phyloP scores from a whole-genome alignment of 2,797 vertebrate species.

The Gouania willdenowi region DNA sequence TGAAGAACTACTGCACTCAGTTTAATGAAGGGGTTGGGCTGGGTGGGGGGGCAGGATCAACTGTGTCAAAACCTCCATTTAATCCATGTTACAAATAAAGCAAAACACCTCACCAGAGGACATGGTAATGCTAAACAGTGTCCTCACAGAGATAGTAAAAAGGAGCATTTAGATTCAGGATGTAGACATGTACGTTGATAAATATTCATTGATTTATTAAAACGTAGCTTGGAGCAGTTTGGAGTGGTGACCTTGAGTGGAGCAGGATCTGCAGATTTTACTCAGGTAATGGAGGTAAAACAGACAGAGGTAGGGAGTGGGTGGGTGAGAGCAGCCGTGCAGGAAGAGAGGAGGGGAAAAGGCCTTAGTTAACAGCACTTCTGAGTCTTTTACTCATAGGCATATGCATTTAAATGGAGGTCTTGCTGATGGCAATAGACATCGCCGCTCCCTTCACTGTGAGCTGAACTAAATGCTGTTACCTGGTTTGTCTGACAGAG shows the following conservation, averaged over 20 bases:
- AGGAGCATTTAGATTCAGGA: conserved; percentile 58
- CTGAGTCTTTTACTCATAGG: conserved; percentile 43
- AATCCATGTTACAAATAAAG: conserved; percentile 44
- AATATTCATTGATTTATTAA: conserved; percentile 82
- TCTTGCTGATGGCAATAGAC: conserved; percentile 34
- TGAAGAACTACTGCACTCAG: not conserved
- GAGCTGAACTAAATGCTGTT: conserved; percentile 51
- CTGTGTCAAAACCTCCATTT: conserved; percentile 37
- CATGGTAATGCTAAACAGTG: conserved; percentile 9
- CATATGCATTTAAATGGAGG: conserved; percentile 60
- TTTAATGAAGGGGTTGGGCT: conserved; percentile 40
- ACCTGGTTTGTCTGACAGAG: conserved; percentile 10
- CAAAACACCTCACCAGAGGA: conserved; percentile 40
- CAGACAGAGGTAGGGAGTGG: conserved; percentile 36
- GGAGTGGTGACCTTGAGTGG: conserved; percentile 69
- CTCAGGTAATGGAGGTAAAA: conserved; percentile 56
- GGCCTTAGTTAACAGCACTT: conserved; percentile 23
- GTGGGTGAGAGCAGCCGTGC: conserved; percentile 23
- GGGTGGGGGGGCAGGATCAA: conserved; percentile 10
- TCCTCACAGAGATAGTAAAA: conserved; percentile 47
- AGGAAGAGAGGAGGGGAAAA: conserved; percentile 10
- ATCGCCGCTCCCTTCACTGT: conserved; percentile 33
- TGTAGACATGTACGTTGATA: conserved; percentile 56
- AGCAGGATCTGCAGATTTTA: conserved; percentile 40
- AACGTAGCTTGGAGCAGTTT: conserved; percentile 67